Conservation (phyloP, 2,113 vertebrate species). For the Tauraco erythrolophus region DNA sequence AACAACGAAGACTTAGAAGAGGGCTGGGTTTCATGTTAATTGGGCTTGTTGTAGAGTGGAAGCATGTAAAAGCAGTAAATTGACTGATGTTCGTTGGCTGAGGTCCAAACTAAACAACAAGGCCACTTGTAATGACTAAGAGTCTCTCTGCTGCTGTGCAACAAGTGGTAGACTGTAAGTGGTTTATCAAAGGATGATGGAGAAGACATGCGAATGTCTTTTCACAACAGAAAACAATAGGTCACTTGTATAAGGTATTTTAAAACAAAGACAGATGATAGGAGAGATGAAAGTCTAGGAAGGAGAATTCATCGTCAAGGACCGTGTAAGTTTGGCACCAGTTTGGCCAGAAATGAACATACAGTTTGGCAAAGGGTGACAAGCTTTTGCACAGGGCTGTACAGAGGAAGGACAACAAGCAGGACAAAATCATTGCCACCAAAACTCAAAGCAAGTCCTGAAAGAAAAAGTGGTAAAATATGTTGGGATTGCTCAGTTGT, state of each 20-base stretch:
- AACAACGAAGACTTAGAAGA: neutral
- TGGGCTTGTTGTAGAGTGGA: neutral
- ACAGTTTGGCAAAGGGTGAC: neutral
- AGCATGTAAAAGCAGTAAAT: neutral
- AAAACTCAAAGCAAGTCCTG: neutral
- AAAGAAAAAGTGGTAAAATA: neutral
- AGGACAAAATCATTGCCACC: neutral
- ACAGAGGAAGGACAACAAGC: neutral
- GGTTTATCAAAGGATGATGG: neutral
- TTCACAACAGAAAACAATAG: neutral
- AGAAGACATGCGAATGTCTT: neutral
- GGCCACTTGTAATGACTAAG: neutral
- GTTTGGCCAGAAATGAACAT: neutral
- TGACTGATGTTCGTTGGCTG: neutral
- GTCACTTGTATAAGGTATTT: neutral
- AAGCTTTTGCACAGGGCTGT: neutral
- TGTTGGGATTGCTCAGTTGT: neutral
- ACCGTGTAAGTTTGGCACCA: neutral
- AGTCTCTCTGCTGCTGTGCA: neutral
- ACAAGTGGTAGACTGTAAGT: neutral
- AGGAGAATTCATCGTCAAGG: neutral
- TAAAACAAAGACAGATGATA: neutral
- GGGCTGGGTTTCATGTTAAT: neutral
- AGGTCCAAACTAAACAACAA: neutral
- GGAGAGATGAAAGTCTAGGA: neutral